Conservation (phyloP, 1,140 invertebrate species). For the Penaeus chinensis region DNA sequence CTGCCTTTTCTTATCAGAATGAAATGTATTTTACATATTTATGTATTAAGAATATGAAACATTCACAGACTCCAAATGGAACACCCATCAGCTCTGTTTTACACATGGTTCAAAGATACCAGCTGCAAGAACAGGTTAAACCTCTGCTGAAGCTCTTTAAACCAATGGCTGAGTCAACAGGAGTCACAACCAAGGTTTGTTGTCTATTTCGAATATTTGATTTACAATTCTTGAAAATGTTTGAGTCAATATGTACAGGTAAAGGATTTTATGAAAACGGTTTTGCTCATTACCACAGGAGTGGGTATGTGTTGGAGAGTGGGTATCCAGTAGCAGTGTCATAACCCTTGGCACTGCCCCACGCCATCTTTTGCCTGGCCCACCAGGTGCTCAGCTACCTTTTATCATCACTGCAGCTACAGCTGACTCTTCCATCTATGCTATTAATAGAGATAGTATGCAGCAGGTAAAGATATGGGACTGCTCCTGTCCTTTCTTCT, state of each 20-base stretch:
- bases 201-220: not conserved
- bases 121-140: conserved; percentile 57
- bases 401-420: conserved; percentile 60
- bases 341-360: conserved; percentile 43
- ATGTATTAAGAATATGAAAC: not conserved
- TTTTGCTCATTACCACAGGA: conserved; percentile 40
- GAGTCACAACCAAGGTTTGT: conserved; percentile 45
- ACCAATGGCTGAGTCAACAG: conserved; percentile 39
- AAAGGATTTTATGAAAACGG: not conserved
- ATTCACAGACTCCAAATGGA: conserved; percentile 25
- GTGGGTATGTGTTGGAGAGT: conserved; percentile 58
- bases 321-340: conserved; percentile 46
- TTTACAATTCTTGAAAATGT: too few species aligned
- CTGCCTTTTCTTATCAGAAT: not conserved
- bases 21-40: not conserved
- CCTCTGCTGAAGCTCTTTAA: conserved; percentile 58
- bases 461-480: conserved; percentile 41
- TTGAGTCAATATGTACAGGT: not conserved
- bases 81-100: not conserved
- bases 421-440: conserved; percentile 51
- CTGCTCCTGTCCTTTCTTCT: conserved; percentile 13
- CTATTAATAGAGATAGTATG: conserved; percentile 58
- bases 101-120: conserved; percentile 58
- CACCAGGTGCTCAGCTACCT: conserved; percentile 47
- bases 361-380: conserved; percentile 53